Conservation (phyloP, 1,140 invertebrate species). For the Aphaenogaster floridana region DNA sequence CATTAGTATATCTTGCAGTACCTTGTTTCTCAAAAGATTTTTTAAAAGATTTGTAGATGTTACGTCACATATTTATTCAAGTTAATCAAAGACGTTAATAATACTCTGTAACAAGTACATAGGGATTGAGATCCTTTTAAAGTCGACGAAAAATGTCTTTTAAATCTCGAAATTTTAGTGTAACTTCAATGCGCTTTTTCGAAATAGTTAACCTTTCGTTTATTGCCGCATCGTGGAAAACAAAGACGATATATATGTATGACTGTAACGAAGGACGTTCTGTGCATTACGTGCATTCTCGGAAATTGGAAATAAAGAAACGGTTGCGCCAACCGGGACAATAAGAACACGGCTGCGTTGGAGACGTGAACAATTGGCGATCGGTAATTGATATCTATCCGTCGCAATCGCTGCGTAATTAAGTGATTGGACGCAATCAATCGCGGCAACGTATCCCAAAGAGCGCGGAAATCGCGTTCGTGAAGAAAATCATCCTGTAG, state of each 20-base stretch:
- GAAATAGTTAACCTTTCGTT: not conserved
- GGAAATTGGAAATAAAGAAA: slow-evolving; percentile 27
- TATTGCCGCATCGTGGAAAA: not conserved
- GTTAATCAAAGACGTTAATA: not conserved
- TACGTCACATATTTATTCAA: no score
- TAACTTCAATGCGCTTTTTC: not conserved
- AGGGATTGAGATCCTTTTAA: not conserved
- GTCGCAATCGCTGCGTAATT: slow-evolving; percentile 47
- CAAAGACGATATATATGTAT: not conserved
- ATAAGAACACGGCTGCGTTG: slow-evolving; percentile 36
- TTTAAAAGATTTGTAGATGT: no score
- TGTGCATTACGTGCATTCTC: not conserved
- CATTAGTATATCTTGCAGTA: no score
- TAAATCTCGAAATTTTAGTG: not conserved
- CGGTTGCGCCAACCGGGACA: not conserved
- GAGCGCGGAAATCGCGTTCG: slow-evolving; percentile 40
- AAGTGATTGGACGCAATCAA: slow-evolving; percentile 50
- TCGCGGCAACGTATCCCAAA: slow-evolving; percentile 27
- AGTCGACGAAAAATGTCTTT: not conserved
- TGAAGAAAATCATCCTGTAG: slow-evolving; percentile 42
- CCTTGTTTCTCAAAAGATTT: no score
- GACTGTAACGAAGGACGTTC: not conserved
- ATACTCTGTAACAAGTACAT: not conserved
- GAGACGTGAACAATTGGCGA: slow-evolving; percentile 22
- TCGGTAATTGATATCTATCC: slow-evolving; percentile 50